phyloP scores from a whole-genome alignment of 2,888 invertebrate genomes.

The Callimorpha dominula region DNA sequence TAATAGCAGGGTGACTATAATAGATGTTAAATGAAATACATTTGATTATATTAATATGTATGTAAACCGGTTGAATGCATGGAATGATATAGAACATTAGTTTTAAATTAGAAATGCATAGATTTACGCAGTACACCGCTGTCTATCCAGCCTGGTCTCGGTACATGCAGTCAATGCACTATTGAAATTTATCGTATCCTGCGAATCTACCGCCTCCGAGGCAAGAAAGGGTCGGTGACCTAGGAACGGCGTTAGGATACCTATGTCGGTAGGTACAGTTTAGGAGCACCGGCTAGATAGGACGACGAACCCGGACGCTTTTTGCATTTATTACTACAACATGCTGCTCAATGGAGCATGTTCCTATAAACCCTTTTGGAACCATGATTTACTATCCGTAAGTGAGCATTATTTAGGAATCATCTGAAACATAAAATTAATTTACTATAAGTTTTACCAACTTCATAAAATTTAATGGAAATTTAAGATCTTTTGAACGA shows the following conservation, averaged over 20 bases:
- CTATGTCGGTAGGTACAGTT: conserved; percentile 68
- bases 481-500: too few relatives aligned
- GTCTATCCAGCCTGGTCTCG: conserved; percentile 60
- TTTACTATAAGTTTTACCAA: neutral
- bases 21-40: too few relatives aligned
- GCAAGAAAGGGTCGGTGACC: conserved; percentile 76
- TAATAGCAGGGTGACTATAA: too few relatives aligned
- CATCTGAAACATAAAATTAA: neutral
- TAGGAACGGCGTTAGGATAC: conserved; percentile 78
- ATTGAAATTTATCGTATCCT: conserved; percentile 86
- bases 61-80: too few relatives aligned
- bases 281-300: conserved; percentile 68
- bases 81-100: neutral
- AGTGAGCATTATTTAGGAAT: neutral
- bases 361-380: conserved; percentile 7
- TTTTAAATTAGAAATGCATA: conserved; percentile 2
- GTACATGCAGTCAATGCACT: conserved; percentile 79
- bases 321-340: conserved; percentile 59
- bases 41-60: too few relatives aligned
- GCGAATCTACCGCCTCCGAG: conserved; percentile 80
- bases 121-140: conserved; percentile 32
- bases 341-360: conserved; percentile 33
- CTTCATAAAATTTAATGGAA: neutral
- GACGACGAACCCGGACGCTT: conserved; percentile 76
- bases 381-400: conserved; percentile 3